Conservation (phyloP, 2,888 invertebrate species). For the Eristalis tenax region DNA sequence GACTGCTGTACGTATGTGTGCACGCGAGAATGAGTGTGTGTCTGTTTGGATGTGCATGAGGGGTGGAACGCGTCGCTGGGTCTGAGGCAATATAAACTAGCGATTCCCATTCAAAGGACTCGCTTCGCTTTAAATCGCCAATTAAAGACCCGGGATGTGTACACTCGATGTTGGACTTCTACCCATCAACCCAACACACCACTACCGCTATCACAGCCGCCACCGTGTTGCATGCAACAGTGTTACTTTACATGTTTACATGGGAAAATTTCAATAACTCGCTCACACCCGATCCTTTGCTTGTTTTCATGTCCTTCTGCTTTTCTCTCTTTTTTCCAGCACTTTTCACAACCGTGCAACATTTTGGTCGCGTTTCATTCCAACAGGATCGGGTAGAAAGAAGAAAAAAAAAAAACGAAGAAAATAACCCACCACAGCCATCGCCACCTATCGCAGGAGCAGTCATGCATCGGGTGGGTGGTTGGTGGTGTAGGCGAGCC, state of each 20-base stretch:
- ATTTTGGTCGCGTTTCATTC: conserved; percentile 35
- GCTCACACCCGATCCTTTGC: conserved; percentile 37
- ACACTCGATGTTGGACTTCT: neutral
- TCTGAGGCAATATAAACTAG: conserved; percentile 20
- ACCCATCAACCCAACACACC: neutral
- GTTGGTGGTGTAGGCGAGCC: neutral
- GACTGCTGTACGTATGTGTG: conserved; percentile 5
- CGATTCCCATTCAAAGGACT: conserved; percentile 39
- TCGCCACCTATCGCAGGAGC: neutral
- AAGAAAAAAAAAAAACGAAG: neutral
- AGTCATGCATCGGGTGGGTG: conserved; percentile 31
- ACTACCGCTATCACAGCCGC: neutral
- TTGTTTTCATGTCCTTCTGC: conserved; percentile 50
- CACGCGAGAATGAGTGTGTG: conserved; percentile 12
- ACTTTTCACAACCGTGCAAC: neutral
- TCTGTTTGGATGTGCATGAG: neutral
- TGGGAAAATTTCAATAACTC: conserved; percentile 61
- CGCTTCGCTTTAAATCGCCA: conserved; percentile 60
- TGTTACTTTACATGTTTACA: conserved; percentile 63
- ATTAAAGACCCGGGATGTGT: conserved; percentile 53
- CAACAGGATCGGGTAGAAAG: conserved; percentile 7
- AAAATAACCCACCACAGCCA: conserved; percentile 10
- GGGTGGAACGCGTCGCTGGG: neutral
- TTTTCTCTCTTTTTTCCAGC: neutral
- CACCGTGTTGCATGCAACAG: conserved; percentile 60